phyloP scores from a whole-genome alignment of 2,888 invertebrate genomes.

The Cephus pulcher region DNA sequence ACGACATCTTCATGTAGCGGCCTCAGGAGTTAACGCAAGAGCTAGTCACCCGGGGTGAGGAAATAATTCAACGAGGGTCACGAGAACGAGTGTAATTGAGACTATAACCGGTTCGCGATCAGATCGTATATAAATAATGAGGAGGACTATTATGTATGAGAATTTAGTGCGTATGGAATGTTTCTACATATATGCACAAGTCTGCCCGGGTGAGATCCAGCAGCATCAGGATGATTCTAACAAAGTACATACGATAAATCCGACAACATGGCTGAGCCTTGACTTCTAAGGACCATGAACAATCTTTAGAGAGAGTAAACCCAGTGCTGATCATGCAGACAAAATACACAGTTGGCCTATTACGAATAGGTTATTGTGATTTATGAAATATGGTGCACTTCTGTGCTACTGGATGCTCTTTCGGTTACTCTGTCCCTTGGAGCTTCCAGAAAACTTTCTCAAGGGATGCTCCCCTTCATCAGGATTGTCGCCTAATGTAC shows the following conservation, averaged over 20 bases:
- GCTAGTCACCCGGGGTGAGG: not conserved
- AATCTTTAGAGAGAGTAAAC: not conserved
- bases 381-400: not conserved
- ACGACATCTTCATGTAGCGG: constrained; percentile 82
- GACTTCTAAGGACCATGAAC: not conserved
- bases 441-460: not conserved
- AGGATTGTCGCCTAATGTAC: not conserved
- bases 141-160: not conserved
- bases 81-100: not conserved
- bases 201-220: not conserved
- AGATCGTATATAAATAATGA: not conserved
- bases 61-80: not conserved
- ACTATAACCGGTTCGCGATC: not conserved
- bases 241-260: not conserved
- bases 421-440: not conserved
- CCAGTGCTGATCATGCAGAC: not conserved
- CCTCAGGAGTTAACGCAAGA: constrained; percentile 27
- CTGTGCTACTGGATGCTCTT: not conserved
- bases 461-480: not conserved
- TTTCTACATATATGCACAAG: not conserved
- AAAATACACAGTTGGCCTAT: not conserved
- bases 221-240: not conserved
- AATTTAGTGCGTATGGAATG: not conserved
- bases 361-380: not conserved
- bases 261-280: not conserved